A percentile compares a stretch with the other conserved stretches of the same genome.
These are phyloP conservation scores for Drosophila takahashii DNA, from an alignment of 1,140 invertebrate species.

Conservation along the genomic window DNA sequence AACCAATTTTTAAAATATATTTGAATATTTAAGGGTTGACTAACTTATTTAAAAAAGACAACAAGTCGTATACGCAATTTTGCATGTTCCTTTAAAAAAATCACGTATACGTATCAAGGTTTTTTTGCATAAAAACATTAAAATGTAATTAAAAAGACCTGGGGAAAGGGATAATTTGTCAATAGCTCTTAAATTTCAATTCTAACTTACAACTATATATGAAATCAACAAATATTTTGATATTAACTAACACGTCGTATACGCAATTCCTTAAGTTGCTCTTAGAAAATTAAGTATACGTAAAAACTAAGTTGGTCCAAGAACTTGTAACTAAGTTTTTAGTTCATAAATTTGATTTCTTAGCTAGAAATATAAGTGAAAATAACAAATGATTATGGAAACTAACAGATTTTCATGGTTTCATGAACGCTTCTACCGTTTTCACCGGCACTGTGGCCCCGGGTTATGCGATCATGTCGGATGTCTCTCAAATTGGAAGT, in stretches of 20 bases:
- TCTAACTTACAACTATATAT: too few species aligned
- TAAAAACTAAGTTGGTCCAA: not conserved
- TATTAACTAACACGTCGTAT: not conserved
- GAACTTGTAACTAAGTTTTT: too few species aligned
- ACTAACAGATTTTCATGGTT: not conserved
- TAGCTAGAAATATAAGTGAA: too few species aligned
- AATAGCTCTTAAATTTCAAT: too few species aligned
- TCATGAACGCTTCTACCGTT: not conserved
- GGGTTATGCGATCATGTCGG: slow-evolving; percentile 63
- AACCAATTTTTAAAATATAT: not conserved
- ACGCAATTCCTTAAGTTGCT: not conserved
- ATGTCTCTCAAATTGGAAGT: slow-evolving; percentile 75
- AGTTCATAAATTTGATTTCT: too few species aligned
- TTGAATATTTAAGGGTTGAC: not conserved
- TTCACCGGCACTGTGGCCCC: slow-evolving; percentile 2
- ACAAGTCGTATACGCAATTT: not conserved
- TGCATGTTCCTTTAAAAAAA: not conserved
- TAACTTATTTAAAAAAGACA: not conserved
- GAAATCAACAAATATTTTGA: too few species aligned
- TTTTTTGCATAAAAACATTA: too few species aligned
- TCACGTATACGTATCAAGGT: not conserved
- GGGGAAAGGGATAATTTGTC: too few species aligned
- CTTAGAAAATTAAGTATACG: slow-evolving; percentile 2
- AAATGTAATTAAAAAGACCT: too few species aligned
- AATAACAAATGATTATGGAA: not conserved